Evolutionary conservation across 2,113 vertebrate species (phyloP).

Genomic region (Callopanchax toddi): DNA sequence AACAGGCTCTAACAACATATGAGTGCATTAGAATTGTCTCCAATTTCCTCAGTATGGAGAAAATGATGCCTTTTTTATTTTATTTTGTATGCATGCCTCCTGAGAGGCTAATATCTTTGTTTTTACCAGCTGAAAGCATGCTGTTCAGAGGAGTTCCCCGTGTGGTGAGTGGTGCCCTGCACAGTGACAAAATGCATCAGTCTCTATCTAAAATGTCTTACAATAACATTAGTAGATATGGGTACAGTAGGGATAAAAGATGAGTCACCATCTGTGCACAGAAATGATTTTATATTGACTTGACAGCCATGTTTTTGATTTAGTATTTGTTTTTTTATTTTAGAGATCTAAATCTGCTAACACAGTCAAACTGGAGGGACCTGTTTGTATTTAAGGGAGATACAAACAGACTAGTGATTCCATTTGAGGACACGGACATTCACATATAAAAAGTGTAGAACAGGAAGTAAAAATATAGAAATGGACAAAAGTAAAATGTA

Average conservation of each 20-base stretch:
- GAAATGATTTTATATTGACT: slow-evolving; percentile 57
- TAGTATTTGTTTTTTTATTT: not conserved
- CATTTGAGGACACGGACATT: too few species aligned
- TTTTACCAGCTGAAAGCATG: slow-evolving; percentile 39
- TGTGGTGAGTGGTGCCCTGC: slow-evolving; percentile 35
- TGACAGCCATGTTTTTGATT: slow-evolving; percentile 23
- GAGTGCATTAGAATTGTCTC: too few species aligned
- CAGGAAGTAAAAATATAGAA: too few species aligned
- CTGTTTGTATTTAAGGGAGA: not conserved
- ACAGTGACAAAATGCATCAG: slow-evolving; percentile 29
- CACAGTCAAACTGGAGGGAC: not conserved
- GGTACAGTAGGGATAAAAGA: slow-evolving; percentile 61
- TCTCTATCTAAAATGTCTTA: slow-evolving; percentile 46
- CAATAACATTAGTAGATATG: slow-evolving; percentile 39
- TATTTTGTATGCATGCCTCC: slow-evolving; percentile 41
- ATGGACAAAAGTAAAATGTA: too few species aligned
- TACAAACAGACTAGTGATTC: not conserved
- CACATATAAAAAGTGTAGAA: too few species aligned
- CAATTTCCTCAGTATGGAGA: not conserved
- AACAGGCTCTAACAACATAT: too few species aligned
- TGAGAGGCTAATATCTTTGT: slow-evolving; percentile 30
- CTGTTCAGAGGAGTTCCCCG: slow-evolving; percentile 55
- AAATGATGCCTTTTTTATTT: not conserved
- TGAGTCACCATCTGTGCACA: slow-evolving; percentile 60
- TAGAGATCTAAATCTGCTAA: not conserved